Base-by-base conservation (phyloP, 2,888 invertebrate genomes). In the Nomada fucata region DNA sequence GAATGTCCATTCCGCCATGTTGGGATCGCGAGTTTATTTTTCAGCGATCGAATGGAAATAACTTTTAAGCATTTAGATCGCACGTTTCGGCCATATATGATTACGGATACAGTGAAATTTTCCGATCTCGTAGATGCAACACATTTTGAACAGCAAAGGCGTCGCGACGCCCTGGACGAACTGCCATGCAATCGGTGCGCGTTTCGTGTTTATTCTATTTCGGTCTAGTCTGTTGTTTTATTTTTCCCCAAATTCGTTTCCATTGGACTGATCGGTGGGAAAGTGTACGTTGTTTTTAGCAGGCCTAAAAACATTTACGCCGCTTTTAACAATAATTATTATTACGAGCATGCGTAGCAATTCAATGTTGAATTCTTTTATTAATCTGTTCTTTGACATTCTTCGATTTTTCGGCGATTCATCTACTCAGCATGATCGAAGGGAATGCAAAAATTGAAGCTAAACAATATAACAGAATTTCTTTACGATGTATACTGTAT, bases 261-360 rank as follows among this genome's bases (percentile, higher is more conserved):
- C 13, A 47, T 73, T 53, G 20, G 42, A 9, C 13, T 20, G 50
- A 11, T 65, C 55, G 36, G 15, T 59, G 2, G 13, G 3, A 44
- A 47, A 76, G 42, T 69, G 60, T 42, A 50, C 55, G 44, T 89
- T 90, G 91, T 91, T 92, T 91, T 91, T 91, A 92, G 91, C 91
- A 85, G 91, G 91, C 90, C 91, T 91, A 92, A 91, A 90, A 91
- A 92, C 89, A 20, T 71, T 57, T 36, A 29, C 50, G 20, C 20
- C 52, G 23, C 44, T 57, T 77, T 64, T 50, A 57, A 68, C 61
- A 36, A 42, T 50, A 42, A 42, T 47, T 29, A 60, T 50, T 42
- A 47, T 47, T 42, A 60, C 42, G 13, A 57, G 55, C 29, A 67
- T 26, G 44, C 60, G 63, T 44, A 67, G 63, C 42, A 20, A 47